Percentiles rank a stretch among this genome's conserved stretches.
phyloP scores from a whole-genome alignment of 1,140 invertebrate species.

The Drosophila lowei region DNA sequence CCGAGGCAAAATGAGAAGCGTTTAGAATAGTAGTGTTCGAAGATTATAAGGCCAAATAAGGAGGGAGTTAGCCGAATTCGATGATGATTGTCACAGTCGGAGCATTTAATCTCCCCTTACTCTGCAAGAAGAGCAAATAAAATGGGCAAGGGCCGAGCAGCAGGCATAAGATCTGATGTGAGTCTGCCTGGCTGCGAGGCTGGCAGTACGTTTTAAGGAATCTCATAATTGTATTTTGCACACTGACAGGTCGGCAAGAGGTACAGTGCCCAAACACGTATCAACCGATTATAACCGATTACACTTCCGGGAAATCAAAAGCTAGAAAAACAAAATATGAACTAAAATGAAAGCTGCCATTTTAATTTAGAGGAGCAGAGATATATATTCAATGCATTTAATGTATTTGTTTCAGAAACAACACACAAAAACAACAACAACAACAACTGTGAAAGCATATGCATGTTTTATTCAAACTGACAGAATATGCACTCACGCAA shows the following conservation, averaged over 20 bases:
- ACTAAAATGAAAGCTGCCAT: slow-evolving; percentile 69
- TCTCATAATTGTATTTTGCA: slow-evolving; percentile 54
- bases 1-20: slow-evolving; percentile 26
- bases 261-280: slow-evolving; percentile 11
- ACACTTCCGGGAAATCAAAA: slow-evolving; percentile 38
- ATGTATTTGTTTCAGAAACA: slow-evolving; percentile 69
- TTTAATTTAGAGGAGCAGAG: slow-evolving; percentile 66
- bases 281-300: slow-evolving; percentile 18
- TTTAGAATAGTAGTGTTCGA: slow-evolving; percentile 42
- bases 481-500: slow-evolving; percentile 11
- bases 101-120: slow-evolving; percentile 19
- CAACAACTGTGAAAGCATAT: slow-evolving; percentile 1
- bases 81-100: not conserved
- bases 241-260: slow-evolving; percentile 4
- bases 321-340: slow-evolving; percentile 29
- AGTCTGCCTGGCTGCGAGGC: slow-evolving; percentile 37
- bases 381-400: slow-evolving; percentile 63
- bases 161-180: slow-evolving; percentile 17
- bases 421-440: not conserved
- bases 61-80: slow-evolving; percentile 8
- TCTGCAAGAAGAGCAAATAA: not conserved
- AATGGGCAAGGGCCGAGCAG: not conserved
- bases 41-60: slow-evolving; percentile 63
- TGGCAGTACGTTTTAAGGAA: slow-evolving; percentile 47
- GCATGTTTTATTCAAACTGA: no score